Conservation (phyloP, 2,113 vertebrate species). For the Climacteris rufus region DNA sequence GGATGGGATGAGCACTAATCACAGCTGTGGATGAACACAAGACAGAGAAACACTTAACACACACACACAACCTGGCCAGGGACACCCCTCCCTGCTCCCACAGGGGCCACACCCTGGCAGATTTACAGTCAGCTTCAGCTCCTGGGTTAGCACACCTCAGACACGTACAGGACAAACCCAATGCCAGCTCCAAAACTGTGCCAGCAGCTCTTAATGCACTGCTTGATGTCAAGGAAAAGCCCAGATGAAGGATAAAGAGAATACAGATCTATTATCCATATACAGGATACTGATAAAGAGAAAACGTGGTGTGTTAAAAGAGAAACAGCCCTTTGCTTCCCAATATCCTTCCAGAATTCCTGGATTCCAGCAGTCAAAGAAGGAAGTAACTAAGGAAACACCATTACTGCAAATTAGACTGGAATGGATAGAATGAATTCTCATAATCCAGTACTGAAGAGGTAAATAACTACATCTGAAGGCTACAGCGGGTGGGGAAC, state of each 20-base stretch:
- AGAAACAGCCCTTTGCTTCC: not conserved
- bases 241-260: not conserved
- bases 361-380: not conserved
- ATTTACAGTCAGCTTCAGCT: not conserved
- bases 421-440: not conserved
- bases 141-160: not conserved
- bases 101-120: not conserved
- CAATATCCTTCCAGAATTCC: not conserved
- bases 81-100: not conserved
- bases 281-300: not conserved
- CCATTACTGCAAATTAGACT: not conserved
- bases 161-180: not conserved
- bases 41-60: constrained; percentile 80
- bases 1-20: constrained; percentile 99
- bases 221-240: not conserved
- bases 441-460: not conserved
- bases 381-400: not conserved
- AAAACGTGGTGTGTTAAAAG: not conserved
- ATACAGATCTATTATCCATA: not conserved
- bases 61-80: not conserved
- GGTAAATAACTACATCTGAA: not conserved
- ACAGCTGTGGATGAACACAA: constrained; percentile 93
- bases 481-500: not conserved
- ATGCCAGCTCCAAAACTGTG: not conserved
- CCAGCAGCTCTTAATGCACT: not conserved